Evolutionary conservation across 2,113 vertebrate species (phyloP), one percentile per base, ranked within the genome.

Genomic region (Otolemur garnettii): DNA sequence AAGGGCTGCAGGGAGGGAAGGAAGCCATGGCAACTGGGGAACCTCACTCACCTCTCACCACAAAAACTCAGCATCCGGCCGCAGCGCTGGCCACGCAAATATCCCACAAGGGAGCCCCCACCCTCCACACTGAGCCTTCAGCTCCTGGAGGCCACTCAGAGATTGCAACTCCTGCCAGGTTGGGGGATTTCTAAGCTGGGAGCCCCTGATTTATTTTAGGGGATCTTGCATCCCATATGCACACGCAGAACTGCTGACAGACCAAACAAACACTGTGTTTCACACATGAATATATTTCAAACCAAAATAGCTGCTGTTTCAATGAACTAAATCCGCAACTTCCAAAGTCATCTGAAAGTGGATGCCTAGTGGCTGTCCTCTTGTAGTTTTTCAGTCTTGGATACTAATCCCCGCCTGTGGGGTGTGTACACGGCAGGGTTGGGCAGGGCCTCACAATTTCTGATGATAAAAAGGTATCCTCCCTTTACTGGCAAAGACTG

Each of bases 221-320:
- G 92, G 87, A 26, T 78, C 85, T 75, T 33, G 24, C 66, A 87
- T 85, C 33, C 90, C 87, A 80, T 92, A 92, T 92, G 94, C 14
- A 77, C 17, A 89, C 15, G 17, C 50, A 30, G 35, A 18, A 7
- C 64, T 35, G 69, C 78, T 75, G 83, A 64, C 5, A 97, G 92
- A 77, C 83, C 90, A 89, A 95, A 95, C 87, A 93, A 75, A 93
- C 66, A 82, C 59, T 85, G 28, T 0, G 22, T 66, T 97, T 97
- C 93, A 92, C 93, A 97, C 75, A 38, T 91, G 74, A 53, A 57
- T 78, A 79, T 74, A 42, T 94, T 94, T 77, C 78, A 85, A 74
- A 83, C 69, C 79, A 77, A 96, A 95, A 93, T 42, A 97, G 68
- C 89, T 19, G 28, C 69, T 64, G 66, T 28, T 5, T 13, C 9